Conservation (phyloP, 2,888 invertebrate genomes). For the Omphaloscelis lunosa region DNA sequence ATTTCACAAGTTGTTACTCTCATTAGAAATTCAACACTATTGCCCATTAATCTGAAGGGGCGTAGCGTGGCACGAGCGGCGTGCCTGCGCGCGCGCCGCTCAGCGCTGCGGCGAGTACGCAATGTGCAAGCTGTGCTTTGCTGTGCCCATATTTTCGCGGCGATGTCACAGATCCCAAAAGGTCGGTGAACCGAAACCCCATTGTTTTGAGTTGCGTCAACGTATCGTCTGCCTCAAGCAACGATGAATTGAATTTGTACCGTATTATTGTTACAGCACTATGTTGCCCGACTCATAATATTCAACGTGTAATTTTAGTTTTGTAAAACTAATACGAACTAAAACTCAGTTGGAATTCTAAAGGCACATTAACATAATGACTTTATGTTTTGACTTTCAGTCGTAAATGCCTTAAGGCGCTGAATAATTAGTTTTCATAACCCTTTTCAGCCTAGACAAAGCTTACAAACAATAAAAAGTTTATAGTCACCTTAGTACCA, state of each 20-base stretch:
- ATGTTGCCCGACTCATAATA: conserved; percentile 80
- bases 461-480: conserved; percentile 20
- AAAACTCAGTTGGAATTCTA: conserved; percentile 39
- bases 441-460: conserved; percentile 24
- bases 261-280: conserved; percentile 82
- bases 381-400: conserved; percentile 15
- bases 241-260: conserved; percentile 87
- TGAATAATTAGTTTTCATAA: conserved; percentile 33
- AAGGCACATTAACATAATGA: conserved; percentile 14
- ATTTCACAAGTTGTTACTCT: conserved; percentile 83
- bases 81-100: conserved; percentile 68
- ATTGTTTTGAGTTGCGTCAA: conserved; percentile 89
- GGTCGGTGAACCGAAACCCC: conserved; percentile 88
- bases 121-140: conserved; percentile 76
- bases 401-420: conserved; percentile 19
- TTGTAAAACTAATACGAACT: conserved; percentile 70
- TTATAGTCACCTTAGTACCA: background rate
- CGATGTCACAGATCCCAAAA: conserved; percentile 88
- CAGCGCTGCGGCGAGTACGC: conserved; percentile 69
- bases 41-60: conserved; percentile 84
- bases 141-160: conserved; percentile 87
- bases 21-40: conserved; percentile 86
- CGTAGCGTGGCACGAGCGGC: conserved; percentile 84
- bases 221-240: conserved; percentile 86
- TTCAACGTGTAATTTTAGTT: conserved; percentile 70